Conservation (phyloP, 2,797 vertebrate genomes). For the Sus cebifrons region DNA sequence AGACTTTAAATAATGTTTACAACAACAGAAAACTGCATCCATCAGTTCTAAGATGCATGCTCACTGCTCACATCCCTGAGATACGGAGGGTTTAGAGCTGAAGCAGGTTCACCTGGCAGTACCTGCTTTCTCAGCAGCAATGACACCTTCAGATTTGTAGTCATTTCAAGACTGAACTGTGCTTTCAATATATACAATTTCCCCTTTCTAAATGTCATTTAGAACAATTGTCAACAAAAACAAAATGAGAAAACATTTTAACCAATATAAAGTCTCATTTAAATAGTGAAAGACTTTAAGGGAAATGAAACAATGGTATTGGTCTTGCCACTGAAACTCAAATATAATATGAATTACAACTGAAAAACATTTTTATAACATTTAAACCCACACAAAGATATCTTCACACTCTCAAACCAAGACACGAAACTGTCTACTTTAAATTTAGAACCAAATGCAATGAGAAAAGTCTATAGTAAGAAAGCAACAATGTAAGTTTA, state of each 20-base stretch:
- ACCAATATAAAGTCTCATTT: slow-evolving; percentile 38
- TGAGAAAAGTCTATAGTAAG: slow-evolving; percentile 33
- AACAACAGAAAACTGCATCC: not conserved
- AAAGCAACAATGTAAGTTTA: not conserved
- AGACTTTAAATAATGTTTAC: slow-evolving; percentile 10
- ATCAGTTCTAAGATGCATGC: slow-evolving; percentile 40
- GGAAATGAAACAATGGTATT: slow-evolving; percentile 23
- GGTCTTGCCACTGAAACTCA: slow-evolving; percentile 45
- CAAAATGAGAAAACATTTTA: slow-evolving; percentile 53
- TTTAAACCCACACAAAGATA: slow-evolving; percentile 89
- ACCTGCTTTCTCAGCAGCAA: slow-evolving; percentile 34
- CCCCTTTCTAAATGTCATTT: slow-evolving; percentile 46
- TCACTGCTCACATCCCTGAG: slow-evolving; percentile 9
- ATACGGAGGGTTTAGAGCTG: not conserved
- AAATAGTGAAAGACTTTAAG: slow-evolving; percentile 27
- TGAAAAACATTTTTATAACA: slow-evolving; percentile 72
- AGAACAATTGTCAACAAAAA: slow-evolving; percentile 45
- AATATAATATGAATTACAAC: slow-evolving; percentile 57
- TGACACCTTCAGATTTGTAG: not conserved
- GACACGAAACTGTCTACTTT: slow-evolving; percentile 14
- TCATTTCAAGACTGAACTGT: slow-evolving; percentile 28
- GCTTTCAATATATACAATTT: slow-evolving; percentile 60
- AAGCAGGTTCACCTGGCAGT: slow-evolving; percentile 20
- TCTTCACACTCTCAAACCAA: slow-evolving; percentile 90
- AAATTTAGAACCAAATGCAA: slow-evolving; percentile 63